Evolutionary conservation across 2,797 vertebrate species (phyloP).

Genomic region (Neosilurus mollespiculum): DNA sequence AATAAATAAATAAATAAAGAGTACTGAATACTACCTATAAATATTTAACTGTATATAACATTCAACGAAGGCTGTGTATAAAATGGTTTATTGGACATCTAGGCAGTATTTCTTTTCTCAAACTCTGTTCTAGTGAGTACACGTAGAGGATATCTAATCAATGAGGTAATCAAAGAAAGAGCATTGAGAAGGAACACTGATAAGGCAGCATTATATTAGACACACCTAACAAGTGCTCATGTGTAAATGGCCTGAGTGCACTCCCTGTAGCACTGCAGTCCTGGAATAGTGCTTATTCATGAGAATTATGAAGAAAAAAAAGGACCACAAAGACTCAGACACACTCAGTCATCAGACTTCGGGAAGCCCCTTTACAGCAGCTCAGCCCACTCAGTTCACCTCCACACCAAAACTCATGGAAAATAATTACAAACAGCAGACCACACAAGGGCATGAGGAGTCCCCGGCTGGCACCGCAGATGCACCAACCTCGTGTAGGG

Average conservation of each 20-base stretch:
- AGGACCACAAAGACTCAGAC: background rate
- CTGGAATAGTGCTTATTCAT: background rate
- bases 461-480: conserved; percentile 36
- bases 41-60: background rate
- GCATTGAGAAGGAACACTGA: background rate
- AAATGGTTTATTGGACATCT: background rate
- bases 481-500: conserved; percentile 46
- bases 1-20: too few relatives aligned
- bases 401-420: conserved; percentile 26
- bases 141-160: too few relatives aligned
- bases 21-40: background rate
- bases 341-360: background rate
- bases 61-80: background rate
- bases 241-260: background rate
- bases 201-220: background rate
- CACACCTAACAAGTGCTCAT: background rate
- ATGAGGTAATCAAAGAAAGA: background rate
- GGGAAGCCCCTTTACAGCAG: conserved; percentile 30
- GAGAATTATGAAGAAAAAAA: background rate
- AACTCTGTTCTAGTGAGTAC: background rate
- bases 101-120: background rate
- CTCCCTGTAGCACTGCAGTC: background rate
- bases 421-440: conserved; percentile 52
- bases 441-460: conserved; percentile 43
- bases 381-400: conserved; percentile 5